Base-by-base conservation (phyloP, 2,888 invertebrate species). In the Aelia acuminata region DNA sequence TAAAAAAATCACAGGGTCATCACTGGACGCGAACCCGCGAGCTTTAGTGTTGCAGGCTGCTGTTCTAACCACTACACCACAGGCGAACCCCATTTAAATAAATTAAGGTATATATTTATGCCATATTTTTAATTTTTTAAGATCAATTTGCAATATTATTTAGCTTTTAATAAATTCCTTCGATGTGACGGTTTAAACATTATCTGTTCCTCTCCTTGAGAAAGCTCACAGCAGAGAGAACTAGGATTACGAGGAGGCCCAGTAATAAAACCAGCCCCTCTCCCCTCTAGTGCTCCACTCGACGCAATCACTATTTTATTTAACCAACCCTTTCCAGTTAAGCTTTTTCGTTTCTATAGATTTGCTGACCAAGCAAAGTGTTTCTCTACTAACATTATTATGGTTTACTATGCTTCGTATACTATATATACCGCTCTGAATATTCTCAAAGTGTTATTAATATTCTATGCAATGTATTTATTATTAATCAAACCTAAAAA, bases 321-420 rank as follows among this genome's bases (percentile, higher is more conserved):
- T 70, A 70, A 70, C 63, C 63, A 70, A 8, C 18, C 31, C 63
- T 70, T 35, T 35, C 63, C 63, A 70, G 63, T 70, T 70, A 70
- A 70, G 63, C 63, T 5, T 35, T 18, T 31, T 70, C 53, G 53
- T 2, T 53, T n/a, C 35, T 70, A 70, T 35, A 70, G 63, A 70
- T 70, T 70, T 70, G 63, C 63, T 31, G 63, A 13, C 31, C 31
- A 70, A 70, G 63, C 31, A 70, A 35, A 70, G 63, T 70, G 31
- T 35, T 35, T 70, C 63, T 70, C 63, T 70, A 31, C 15, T 70
- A 35, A 35, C 20, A 35, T 70, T 70, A 70, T 15, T 31, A 70
- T 35, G 13, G 13, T 0, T 57, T 57, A 26, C 57, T 26, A 2
- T 15, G 26, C 57, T 57, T 57, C 13, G 26, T 57, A 57, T 57